Evolutionary conservation across 2,797 vertebrate genomes (phyloP).

Genomic region (Myotis findleyi): DNA sequence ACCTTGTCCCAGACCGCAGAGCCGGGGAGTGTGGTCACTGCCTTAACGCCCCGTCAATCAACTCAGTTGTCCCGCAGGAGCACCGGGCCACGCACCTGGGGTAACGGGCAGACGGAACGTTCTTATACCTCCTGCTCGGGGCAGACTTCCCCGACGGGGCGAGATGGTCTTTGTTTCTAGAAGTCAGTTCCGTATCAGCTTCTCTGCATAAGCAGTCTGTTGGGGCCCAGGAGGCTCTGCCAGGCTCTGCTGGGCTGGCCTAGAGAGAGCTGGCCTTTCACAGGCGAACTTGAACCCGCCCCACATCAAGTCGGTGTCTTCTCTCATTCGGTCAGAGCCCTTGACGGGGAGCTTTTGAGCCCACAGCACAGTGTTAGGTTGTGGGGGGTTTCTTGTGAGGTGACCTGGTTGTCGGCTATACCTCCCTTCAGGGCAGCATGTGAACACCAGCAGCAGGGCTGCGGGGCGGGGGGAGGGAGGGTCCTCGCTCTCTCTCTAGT

Average conservation of each 20-base stretch:
- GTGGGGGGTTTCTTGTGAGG: background rate
- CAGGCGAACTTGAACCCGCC: background rate
- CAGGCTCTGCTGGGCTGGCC: too few relatives aligned
- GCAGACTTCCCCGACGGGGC: background rate
- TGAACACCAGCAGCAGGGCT: background rate
- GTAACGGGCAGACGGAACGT: fast-evolving
- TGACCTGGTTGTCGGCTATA: fast-evolving
- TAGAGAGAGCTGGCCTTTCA: too few relatives aligned
- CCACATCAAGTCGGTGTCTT: background rate
- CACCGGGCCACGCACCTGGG: background rate
- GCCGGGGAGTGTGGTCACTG: background rate
- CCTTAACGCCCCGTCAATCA: background rate
- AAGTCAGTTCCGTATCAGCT: background rate
- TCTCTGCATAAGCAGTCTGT: background rate
- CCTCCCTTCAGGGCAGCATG: background rate
- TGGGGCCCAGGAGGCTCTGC: background rate
- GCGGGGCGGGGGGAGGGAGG: too few relatives aligned
- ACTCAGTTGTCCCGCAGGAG: background rate
- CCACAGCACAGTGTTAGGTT: background rate
- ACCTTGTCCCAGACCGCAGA: background rate
- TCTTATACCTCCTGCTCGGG: background rate
- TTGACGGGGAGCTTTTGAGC: background rate
- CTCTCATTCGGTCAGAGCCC: background rate
- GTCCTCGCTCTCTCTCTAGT: background rate
- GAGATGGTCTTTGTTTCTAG: background rate